phyloP scores from a whole-genome alignment of 1,140 invertebrate genomes.

The Aradophagus sp. region DNA sequence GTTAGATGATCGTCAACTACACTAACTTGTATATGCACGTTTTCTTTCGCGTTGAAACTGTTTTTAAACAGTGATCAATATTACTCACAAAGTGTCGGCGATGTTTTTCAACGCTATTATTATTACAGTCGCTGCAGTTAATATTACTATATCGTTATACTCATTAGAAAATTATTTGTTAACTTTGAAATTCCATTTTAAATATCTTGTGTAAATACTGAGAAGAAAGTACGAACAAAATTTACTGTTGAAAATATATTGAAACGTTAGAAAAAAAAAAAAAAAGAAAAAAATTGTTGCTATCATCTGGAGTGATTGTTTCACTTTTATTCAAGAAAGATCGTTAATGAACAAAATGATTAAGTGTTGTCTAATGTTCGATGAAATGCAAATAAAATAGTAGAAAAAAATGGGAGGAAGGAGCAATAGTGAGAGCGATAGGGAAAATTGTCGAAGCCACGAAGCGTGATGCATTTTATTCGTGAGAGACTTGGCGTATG shows the following conservation, averaged over 20 bases:
- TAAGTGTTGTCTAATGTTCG: constrained; percentile 36
- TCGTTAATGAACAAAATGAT: constrained; percentile 44
- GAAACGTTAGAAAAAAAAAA: no score
- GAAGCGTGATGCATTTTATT: constrained; percentile 49
- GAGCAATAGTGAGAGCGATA: no score
- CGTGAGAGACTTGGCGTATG: constrained; percentile 50
- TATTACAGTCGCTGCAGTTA: background rate
- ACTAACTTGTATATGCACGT: constrained; percentile 15
- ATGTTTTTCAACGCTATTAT: no score
- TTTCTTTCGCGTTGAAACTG: constrained; percentile 26
- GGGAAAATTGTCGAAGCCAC: constrained; percentile 41
- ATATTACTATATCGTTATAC: background rate
- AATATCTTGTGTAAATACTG: no score
- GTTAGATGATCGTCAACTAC: constrained; percentile 28
- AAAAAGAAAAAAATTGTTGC: no score
- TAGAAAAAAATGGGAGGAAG: no score
- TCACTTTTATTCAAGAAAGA: constrained; percentile 15
- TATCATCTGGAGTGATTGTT: no score
- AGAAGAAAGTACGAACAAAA: no score
- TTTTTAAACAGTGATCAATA: constrained; percentile 31
- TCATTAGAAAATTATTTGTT: no score
- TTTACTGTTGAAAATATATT: no score
- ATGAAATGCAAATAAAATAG: constrained; percentile 38
- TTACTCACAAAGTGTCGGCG: background rate
- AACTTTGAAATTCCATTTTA: no score